Conservation (phyloP, 1,140 invertebrate genomes). For the Helicoverpa zea region DNA sequence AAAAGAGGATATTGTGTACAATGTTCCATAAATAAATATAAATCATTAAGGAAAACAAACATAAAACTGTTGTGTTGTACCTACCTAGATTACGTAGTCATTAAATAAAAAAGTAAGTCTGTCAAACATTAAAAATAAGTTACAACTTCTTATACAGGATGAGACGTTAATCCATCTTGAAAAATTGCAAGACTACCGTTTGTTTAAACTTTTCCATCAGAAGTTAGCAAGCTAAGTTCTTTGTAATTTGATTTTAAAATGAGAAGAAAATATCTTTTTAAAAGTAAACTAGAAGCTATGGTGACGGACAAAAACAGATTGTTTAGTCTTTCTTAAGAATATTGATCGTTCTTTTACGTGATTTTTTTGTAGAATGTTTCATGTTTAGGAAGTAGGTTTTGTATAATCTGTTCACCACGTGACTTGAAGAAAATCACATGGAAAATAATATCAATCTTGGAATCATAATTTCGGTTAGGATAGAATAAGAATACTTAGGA, state of each 20-base stretch:
- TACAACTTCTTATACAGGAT: slow-evolving; percentile 16
- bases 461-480: too few species aligned
- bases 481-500: too few species aligned
- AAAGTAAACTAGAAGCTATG: slow-evolving; percentile 16
- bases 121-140: slow-evolving; percentile 40
- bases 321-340: slow-evolving; percentile 5
- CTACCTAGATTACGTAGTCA: background rate
- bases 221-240: slow-evolving; percentile 48
- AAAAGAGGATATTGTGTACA: too few species aligned
- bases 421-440: too few species aligned
- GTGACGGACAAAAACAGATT: slow-evolving; percentile 19
- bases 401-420: too few species aligned
- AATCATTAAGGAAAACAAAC: too few species aligned
- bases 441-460: too few species aligned
- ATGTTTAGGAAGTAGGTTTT: too few species aligned
- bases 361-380: background rate
- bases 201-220: slow-evolving; percentile 52
- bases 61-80: background rate
- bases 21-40: too few species aligned
- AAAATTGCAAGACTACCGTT: slow-evolving; percentile 40
- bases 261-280: slow-evolving; percentile 34
- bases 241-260: slow-evolving; percentile 54
- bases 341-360: background rate
- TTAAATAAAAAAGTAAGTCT: slow-evolving; percentile 19
- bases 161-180: slow-evolving; percentile 35